Evolutionary conservation across 2,888 invertebrate species (phyloP).

Genomic region (Escarpia spicata): DNA sequence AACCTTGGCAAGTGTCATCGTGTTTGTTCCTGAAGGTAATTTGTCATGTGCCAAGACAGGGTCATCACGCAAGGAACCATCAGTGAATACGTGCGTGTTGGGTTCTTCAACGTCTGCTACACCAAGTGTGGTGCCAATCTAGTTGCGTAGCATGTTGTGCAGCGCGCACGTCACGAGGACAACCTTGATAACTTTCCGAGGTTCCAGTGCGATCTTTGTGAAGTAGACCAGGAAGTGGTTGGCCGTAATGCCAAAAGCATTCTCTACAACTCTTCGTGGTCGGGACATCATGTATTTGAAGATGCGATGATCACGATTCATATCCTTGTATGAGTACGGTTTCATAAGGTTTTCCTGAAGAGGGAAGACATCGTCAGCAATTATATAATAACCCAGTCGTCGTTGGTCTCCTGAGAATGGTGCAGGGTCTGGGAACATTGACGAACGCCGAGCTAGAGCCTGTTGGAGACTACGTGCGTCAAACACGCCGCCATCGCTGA

Average conservation of each 20-base stretch:
- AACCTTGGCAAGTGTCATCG: no score
- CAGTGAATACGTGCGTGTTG: background rate
- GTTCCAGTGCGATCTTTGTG: background rate
- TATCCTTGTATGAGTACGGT: slow-evolving; percentile 36
- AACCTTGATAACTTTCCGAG: no score
- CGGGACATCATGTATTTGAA: slow-evolving; percentile 31
- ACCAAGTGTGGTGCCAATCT: background rate
- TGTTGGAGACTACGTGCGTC: slow-evolving; percentile 22
- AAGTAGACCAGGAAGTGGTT: background rate
- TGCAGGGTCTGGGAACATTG: no score
- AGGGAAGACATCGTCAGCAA: slow-evolving; percentile 29
- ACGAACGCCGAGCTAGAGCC: background rate
- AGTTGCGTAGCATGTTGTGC: background rate
- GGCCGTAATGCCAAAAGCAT: slow-evolving; percentile 22
- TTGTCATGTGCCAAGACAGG: no score
- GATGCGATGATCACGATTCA: no score
- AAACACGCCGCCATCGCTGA: slow-evolving; percentile 40
- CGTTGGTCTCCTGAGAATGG: no score
- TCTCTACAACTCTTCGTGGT: slow-evolving; percentile 24
- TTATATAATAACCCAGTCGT: no score
- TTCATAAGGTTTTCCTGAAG: slow-evolving; percentile 37
- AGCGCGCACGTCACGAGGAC: no score
- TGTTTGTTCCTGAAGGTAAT: no score
- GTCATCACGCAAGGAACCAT: no score
- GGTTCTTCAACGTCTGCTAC: slow-evolving; percentile 8